Evolutionary conservation across 2,797 vertebrate genomes (phyloP), one percentile per base, ranked within the genome.

Genomic region (Enteromius argenteus): DNA sequence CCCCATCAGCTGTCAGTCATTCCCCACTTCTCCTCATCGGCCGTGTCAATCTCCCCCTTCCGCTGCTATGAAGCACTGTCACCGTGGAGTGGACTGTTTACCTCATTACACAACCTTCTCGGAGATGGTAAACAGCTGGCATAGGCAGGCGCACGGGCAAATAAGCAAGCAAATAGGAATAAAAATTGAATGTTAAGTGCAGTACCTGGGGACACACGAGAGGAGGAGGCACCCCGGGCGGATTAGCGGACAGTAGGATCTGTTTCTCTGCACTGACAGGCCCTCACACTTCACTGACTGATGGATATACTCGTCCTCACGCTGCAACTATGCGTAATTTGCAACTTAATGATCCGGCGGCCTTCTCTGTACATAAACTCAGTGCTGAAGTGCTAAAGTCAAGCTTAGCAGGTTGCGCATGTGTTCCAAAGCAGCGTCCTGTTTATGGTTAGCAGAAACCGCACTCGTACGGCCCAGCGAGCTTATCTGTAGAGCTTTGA

Each of bases 121-220:
- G 62, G 69, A 77, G 79, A 60, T 62, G 62, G 64, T 85, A 86
- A 83, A 81, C 84, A 86, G 81, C 74, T 81, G 51, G 69, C 49
- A 44, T 62, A 64, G 73, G 51, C 82, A 80, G 80, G 77, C 67
- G 53, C 51, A 58, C 44, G 13, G 85, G 80, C 64, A 83, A 89
- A 83, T 87, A 83, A 78, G 75, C 78, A 69, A 76, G 82, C 79
- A 85, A 81, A 79, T 79, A 79, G 73, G 83, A 83, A 85, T 84
- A 87, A 88, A 88, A 84, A 80, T 75, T 81, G 58, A 82, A 90
- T 87, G 88, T 87, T 89, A 89, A 90, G 81, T 88, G 77, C 32
- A 64, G 72, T 77, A 85, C 80, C 86, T 81, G 75, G 86, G 85
- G 83, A 84, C 51, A 73, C n/a, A 66, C 64, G 32, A 42, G 75